Evolutionary conservation across 1,140 invertebrate species (phyloP), one percentile per base, ranked within the genome.

Genomic region (Rhopalosiphum padi): DNA sequence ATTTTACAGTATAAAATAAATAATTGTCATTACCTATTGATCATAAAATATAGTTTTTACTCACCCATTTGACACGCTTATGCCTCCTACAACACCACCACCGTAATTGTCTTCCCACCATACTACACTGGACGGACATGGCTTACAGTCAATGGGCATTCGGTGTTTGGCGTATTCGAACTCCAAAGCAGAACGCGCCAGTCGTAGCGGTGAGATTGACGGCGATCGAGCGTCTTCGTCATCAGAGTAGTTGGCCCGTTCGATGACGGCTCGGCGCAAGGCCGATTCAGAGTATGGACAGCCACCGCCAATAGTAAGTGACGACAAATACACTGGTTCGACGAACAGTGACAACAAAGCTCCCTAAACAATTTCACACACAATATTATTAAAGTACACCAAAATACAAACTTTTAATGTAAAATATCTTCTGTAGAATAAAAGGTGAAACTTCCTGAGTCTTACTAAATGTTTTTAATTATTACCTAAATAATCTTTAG

Each of bases 341-440:
- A 93, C 43, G 6, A 86, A 11, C 35, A 93, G 41, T 37, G 91
- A 93, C 48, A 93, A 51, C 82, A 93, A 18, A 3, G 82, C 91
- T 37, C 91, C 91, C 91, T 93, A 83, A 85, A 41, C 35, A 9
- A 94, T 94, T 95, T 98, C 96, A 93, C 96, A 93, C 94, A 98
- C 95, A 11, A 55, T 55, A 30, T 68, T 68, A 30, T 30, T 9
- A 68, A 30, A 11, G 30, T 68, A 30, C 11, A n/a, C 3, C 30
- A 18, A 30, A 68, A 11, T 30, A 46, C 11, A 3, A 60, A 30
- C 8, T 25, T 25, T 7, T 55, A 55, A 8, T 55, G 53, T 55
- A 55, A 55, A 23, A 60, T 25, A 25, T 25, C 55, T 25, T 25
- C 23, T 30, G 23, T 8, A 60, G 55, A 60, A 30, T 60, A 25